Evolutionary conservation across 2,113 vertebrate genomes (phyloP).

Genomic region (Vimba vimba): DNA sequence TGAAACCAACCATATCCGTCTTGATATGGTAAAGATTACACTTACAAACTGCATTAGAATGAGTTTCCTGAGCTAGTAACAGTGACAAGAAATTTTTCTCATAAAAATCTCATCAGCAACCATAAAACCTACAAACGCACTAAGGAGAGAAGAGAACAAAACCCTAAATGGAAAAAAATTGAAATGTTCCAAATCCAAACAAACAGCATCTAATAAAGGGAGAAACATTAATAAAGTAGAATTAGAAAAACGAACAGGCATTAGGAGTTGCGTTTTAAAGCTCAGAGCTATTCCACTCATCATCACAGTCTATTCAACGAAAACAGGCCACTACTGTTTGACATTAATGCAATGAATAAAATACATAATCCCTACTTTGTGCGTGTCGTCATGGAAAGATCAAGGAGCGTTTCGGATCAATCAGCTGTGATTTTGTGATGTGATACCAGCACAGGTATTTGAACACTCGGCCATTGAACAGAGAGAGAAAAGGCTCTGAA

Average conservation of each 20-base stretch:
- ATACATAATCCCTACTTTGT: slow-evolving; percentile 11
- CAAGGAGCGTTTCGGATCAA: slow-evolving; percentile 14
- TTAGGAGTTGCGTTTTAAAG: neutral
- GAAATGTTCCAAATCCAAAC: neutral
- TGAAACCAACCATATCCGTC: neutral
- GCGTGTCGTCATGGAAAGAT: slow-evolving; percentile 30
- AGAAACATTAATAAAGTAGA: slow-evolving; percentile 13
- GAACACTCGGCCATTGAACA: neutral
- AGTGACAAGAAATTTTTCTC: neutral
- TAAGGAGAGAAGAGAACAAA: neutral
- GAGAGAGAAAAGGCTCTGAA: slow-evolving; percentile 18
- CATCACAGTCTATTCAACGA: slow-evolving; percentile 5
- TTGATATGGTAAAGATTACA: neutral
- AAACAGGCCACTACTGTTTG: slow-evolving; percentile 33
- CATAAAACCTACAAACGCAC: neutral
- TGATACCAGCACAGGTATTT: neutral
- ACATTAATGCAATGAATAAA: slow-evolving; percentile 25
- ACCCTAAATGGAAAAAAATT: neutral
- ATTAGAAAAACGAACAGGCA: neutral
- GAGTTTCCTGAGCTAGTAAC: neutral
- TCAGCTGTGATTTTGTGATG: slow-evolving; percentile 7
- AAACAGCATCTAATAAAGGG: slow-evolving; percentile 1
- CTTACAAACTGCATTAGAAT: slow-evolving; percentile 11
- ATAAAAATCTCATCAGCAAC: neutral
- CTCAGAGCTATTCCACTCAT: neutral